Evolutionary conservation across 2,888 invertebrate species (phyloP).

Genomic region (Chrysolina americana): DNA sequence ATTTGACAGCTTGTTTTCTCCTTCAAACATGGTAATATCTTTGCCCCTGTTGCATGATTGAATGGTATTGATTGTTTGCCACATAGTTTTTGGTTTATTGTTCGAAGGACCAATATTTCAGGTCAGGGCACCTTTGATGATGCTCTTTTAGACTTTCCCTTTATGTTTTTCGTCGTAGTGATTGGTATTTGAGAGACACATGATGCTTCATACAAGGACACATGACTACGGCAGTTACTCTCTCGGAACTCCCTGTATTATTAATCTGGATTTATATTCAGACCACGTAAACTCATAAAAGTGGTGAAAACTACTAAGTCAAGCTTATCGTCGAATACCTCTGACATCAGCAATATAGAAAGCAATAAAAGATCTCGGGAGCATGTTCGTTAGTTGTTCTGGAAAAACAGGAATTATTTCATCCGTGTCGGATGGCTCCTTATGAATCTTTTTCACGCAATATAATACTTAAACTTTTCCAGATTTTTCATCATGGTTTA

Average conservation of each 20-base stretch:
- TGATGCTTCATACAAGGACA: not conserved
- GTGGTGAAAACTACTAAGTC: not conserved
- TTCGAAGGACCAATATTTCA: too few relatives aligned
- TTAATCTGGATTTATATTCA: not conserved
- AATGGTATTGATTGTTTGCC: too few relatives aligned
- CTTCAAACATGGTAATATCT: too few relatives aligned
- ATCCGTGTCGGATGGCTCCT: not conserved
- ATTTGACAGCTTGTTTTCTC: too few relatives aligned
- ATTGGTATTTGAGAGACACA: too few relatives aligned
- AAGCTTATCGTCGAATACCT: not conserved
- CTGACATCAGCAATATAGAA: constrained; percentile 1
- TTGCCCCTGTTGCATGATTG: too few relatives aligned
- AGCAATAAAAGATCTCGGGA: not conserved
- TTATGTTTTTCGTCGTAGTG: too few relatives aligned
- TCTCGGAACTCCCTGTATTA: not conserved
- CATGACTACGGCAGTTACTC: not conserved
- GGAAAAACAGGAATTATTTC: not conserved
- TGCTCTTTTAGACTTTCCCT: too few relatives aligned
- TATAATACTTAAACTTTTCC: not conserved
- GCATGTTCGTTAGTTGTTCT: not conserved
- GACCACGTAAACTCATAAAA: constrained; percentile 7
- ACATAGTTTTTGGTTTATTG: too few relatives aligned
- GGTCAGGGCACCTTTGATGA: too few relatives aligned
- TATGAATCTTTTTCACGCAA: not conserved
- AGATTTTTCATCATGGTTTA: not conserved